Evolutionary conservation across 2,797 vertebrate species (phyloP).

Genomic region (Percopsis omiscomaycus): DNA sequence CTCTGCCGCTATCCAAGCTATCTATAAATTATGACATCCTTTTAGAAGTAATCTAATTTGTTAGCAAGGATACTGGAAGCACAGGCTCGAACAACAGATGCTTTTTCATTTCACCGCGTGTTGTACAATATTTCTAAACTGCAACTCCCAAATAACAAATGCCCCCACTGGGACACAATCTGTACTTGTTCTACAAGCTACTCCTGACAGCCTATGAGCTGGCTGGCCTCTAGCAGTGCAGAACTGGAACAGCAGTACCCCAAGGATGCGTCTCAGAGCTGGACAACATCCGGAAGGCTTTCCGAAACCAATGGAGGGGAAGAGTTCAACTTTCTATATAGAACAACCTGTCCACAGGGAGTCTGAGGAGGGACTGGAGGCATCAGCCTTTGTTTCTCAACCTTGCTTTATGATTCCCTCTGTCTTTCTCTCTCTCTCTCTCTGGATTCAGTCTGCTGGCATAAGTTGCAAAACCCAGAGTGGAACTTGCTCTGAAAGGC

Average conservation of each 20-base stretch:
- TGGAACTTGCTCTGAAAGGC: slow-evolving; percentile 54
- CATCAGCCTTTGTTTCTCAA: slow-evolving; percentile 21
- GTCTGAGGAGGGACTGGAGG: slow-evolving; percentile 38
- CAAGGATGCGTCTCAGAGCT: slow-evolving; percentile 61
- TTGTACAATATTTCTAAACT: no score
- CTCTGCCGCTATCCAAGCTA: no score
- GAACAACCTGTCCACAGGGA: slow-evolving; percentile 46
- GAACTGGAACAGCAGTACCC: slow-evolving; percentile 71
- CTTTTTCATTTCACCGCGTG: no score
- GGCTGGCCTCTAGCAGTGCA: slow-evolving; percentile 67
- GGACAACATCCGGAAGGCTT: slow-evolving; percentile 78
- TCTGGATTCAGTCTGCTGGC: slow-evolving; percentile 45
- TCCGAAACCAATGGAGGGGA: slow-evolving; percentile 38
- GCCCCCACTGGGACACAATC: no score
- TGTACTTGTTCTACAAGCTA: background rate
- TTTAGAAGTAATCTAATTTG: no score
- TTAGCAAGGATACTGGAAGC: no score
- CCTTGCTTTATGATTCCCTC: background rate
- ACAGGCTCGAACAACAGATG: no score
- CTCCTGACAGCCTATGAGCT: slow-evolving; percentile 26
- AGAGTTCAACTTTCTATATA: slow-evolving; percentile 34
- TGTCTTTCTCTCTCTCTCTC: slow-evolving; percentile 44
- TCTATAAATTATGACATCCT: no score
- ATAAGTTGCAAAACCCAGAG: slow-evolving; percentile 45
- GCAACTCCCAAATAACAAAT: no score